Base-by-base conservation (phyloP, 2,888 invertebrate species). In the Diarsia dahlii region DNA sequence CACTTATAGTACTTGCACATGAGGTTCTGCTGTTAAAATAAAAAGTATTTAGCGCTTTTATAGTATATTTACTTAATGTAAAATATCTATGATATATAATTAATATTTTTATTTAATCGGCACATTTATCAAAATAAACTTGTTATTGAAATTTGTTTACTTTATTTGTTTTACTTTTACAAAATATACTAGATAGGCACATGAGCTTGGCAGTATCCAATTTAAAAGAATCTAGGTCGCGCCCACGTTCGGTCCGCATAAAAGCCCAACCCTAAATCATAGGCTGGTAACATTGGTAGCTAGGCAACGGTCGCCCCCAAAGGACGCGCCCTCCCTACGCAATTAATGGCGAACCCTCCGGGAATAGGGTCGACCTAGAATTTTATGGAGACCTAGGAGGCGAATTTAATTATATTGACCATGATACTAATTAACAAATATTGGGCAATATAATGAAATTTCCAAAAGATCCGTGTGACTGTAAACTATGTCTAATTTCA, bases 61-160 rank as follows among this genome's bases (percentile, higher is more conserved):
- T 91, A 91, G 89, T 91, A 79, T 87, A 87, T 88, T 87, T 89
- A 88, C 84, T 84, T 85, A 87, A 87, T 92, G 85, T 91, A 91
- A 90, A 91, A 85, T 93, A 93, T 94, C 87, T 93, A 92, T 91
- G 89, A 89, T 92, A 89, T 94, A 54, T 62, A 92, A 91, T 92
- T 93, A 92, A 82, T 92, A 91, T 91, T 93, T 91, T 90, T 90
- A 91, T 91, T 92, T 91, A 92, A 94, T 95, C 90, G 91, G 92
- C 93, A 93, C 92, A 94, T 94, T 92, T 95, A 95, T 95, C 91
- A 90, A 93, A 95, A 95, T 95, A 95, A 95, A 95, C 92, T 95
- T 95, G 95, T 95, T 96, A 95, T 91, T 91, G 89, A 94, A 94
- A 93, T 93, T 94, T 94, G 93, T 93, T 95, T 91, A 89, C 87